Evolutionary conservation across 2,113 vertebrate genomes (phyloP).

Genomic region (Paracanthobrama guichenoti): DNA sequence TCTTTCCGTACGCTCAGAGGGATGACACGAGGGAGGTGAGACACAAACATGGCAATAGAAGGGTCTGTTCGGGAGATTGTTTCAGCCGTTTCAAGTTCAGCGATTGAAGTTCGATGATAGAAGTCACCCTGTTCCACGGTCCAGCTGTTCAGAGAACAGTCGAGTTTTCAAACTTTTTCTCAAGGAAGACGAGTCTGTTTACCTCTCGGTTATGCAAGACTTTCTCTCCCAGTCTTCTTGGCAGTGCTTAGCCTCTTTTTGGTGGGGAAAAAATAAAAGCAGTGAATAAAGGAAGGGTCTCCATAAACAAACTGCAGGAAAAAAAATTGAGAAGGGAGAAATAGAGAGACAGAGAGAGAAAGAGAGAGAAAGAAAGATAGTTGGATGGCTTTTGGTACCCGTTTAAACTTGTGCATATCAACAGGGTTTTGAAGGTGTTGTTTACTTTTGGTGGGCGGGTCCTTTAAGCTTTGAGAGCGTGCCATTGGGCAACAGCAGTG

Average conservation of each 20-base stretch:
- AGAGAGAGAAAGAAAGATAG: conserved; percentile 61
- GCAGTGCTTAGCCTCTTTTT: conserved; percentile 58
- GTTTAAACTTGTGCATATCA: conserved; percentile 83
- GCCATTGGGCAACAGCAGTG: conserved; percentile 96
- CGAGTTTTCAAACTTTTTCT: conserved; percentile 33
- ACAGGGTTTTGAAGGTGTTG: conserved; percentile 61
- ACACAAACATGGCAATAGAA: conserved; percentile 34
- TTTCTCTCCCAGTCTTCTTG: conserved; percentile 36
- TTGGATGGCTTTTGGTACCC: conserved; percentile 82
- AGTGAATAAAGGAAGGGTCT: conserved; percentile 10
- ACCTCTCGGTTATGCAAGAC: conserved; percentile 6
- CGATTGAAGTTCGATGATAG: conserved; percentile 15
- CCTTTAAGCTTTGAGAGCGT: conserved; percentile 95
- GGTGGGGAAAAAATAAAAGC: conserved; percentile 29
- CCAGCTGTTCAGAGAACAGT: conserved; percentile 1
- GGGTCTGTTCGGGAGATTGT: not conserved
- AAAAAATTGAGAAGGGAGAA: conserved; percentile 10
- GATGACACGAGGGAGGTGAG: not conserved
- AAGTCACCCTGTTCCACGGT: conserved; percentile 15
- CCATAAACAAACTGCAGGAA: conserved; percentile 11
- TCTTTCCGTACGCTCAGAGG: conserved; percentile 11
- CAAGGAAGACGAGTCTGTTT: conserved; percentile 50
- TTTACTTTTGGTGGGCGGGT: conserved; percentile 52
- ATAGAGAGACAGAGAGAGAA: conserved; percentile 50
- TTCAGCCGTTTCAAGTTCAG: conserved; percentile 24